phyloP scores from a whole-genome alignment of 2,888 invertebrate species.

The Meta bourneti region DNA sequence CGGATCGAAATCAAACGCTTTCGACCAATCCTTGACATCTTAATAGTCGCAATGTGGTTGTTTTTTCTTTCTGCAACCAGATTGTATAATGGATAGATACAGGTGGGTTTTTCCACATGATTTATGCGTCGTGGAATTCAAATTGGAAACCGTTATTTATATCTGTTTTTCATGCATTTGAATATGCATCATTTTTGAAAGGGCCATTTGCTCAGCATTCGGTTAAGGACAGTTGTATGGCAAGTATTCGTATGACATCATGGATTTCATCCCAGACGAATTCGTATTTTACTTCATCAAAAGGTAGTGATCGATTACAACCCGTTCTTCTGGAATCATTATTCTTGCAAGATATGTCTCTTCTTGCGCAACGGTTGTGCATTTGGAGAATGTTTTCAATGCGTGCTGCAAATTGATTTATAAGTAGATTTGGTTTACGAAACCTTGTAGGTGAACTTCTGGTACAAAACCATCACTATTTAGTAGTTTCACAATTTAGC shows the following conservation, averaged over 20 bases:
- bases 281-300: too few relatives aligned
- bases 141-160: constrained; percentile 8
- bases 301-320: background rate
- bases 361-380: background rate
- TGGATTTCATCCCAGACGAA: background rate
- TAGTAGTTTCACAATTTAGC: too few relatives aligned
- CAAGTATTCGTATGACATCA: background rate
- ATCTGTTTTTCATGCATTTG: background rate
- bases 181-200: background rate
- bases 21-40: constrained; percentile 69
- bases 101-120: constrained; percentile 35
- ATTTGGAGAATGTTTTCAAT: background rate
- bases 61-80: background rate
- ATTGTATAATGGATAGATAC: constrained; percentile 23
- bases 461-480: too few relatives aligned
- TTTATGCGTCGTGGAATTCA: constrained; percentile 24
- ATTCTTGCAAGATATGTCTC: too few relatives aligned
- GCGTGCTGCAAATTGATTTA: background rate
- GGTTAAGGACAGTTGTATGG: background rate
- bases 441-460: background rate
- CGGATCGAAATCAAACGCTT: constrained; percentile 37
- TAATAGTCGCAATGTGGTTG: constrained; percentile 41
- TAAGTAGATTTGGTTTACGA: background rate
- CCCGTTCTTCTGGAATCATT: background rate
- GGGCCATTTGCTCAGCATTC: background rate